Base-by-base conservation (phyloP, 2,797 vertebrate genomes). In the Sebastes steindachneri region DNA sequence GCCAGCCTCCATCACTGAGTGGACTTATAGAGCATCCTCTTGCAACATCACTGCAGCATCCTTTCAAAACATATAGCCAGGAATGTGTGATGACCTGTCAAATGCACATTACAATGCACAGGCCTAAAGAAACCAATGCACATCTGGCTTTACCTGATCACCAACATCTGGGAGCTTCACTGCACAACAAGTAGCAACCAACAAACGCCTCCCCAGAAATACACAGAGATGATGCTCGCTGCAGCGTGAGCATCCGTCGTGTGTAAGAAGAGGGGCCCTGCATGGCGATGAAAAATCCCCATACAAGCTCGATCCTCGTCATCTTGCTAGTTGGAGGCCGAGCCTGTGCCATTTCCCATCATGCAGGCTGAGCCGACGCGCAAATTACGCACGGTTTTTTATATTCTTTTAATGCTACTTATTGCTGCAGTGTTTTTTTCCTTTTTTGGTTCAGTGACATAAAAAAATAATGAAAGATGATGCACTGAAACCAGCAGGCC, bases 21-120 rank as follows among this genome's bases (percentile, higher is more conserved):
- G 55, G 23, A 67, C 83, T 8, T 48, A 8, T 19, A 48, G 7
- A 82, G 51, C 86, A 78, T 83, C 86, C 78, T 85, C 75, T 35
- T 80, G 62, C 80, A 82, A 75, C 84, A 88, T 86, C 86, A 86
- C 88, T 87, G 89, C 90, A 89, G 82, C 87, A 86, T 88, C 79
- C 81, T 75, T 37, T 63, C 12, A 29, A n/a, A 68, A 70, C 60
- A 86, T 31, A 45, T 31, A 45, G 31, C 25, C 75, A 55, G 9
- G 14, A 29, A 45, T 12, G 65, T 82, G 59, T 53, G 65, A 41
- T 21, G 79, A 73, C 75, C 45, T 75, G 62, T 64, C 71, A 68
- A 25, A 62, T 5, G 45, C 55, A 54, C 70, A 66, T 1, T 17
- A 37, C 19, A n/a, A n/a, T 51, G 29, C 68, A 17, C 48, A 21